Percentiles rank a stretch among this genome's conserved stretches.
These are phyloP conservation scores for Saxicola maurus DNA, from an alignment of 2,797 vertebrate species.

Conservation along the genomic window DNA sequence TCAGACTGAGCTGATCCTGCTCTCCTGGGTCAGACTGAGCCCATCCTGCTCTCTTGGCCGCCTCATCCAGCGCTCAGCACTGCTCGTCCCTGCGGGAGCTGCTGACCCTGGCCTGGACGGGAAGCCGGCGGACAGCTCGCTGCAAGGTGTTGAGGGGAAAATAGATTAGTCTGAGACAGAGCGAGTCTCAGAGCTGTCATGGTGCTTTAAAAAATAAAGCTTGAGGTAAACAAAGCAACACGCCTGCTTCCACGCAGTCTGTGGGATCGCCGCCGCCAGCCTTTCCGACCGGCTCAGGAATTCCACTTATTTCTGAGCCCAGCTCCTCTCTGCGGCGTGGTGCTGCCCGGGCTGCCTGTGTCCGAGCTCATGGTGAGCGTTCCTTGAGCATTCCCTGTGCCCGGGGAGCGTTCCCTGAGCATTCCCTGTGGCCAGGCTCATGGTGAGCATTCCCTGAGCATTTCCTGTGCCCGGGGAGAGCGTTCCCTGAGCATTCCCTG, in stretches of 20 bases:
- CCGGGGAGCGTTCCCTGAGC: too few species aligned
- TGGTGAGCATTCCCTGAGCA: too few species aligned
- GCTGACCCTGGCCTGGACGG: background rate
- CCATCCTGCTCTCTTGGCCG: background rate
- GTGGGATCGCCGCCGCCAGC: background rate
- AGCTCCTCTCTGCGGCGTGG: background rate
- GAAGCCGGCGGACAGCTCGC: background rate
- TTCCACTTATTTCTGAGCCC: slow-evolving; percentile 46
- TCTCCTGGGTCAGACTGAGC: background rate
- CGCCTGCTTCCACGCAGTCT: slow-evolving; percentile 10
- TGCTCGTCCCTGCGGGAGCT: background rate
- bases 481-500: fast-evolving
- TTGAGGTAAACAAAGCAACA: slow-evolving; percentile 45
- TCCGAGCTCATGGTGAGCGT: fast-evolving
- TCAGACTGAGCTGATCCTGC: background rate
- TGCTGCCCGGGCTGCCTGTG: background rate
- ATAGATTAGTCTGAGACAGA: slow-evolving; percentile 36
- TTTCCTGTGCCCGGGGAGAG: background rate
- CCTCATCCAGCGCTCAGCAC: background rate
- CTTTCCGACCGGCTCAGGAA: slow-evolving; percentile 1
- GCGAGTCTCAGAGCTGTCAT: background rate
- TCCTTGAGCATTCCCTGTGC: too few species aligned
- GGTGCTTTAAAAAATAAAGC: slow-evolving; percentile 27
- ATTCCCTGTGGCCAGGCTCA: too few species aligned
- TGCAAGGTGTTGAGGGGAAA: slow-evolving; percentile 48